Base-by-base conservation (phyloP, 2,113 vertebrate genomes). In the Peromyscus polionotus region DNA sequence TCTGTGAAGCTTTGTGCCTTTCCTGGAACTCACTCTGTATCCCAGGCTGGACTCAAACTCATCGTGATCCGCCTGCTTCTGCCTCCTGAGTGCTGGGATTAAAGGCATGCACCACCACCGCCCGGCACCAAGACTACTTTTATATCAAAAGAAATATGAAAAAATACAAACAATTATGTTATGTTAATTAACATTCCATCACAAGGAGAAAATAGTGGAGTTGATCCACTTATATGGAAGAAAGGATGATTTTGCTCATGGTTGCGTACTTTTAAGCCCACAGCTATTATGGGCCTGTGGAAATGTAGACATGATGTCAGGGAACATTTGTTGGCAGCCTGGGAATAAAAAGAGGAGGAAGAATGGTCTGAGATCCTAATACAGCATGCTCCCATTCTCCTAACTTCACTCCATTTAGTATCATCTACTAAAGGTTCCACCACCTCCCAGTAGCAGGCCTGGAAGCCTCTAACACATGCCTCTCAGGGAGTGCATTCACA, bases 401-500 rank as follows among this genome's bases (percentile, higher is more conserved):
- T 45, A 83, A 36, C 36, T 73, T 59, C 68, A 28, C 0, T 76
- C n/a, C 28, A 63, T 1, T 63, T 45, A 33, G 3, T n/a, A 19
- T 16, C 48, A 39, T 16, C 36, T 88, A 28, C 4, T 73, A 73
- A 59, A 59, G 4, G 14, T 5, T 19, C 24, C 31, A 90, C 72
- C 7, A 76, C 4, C 14, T 75, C 2, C 45, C 11, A 31, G n/a
- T 17, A 88, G 36, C 24, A 63, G 36, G 0, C 45, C 11, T 22
- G 3, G 33, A 54, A 57, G 19, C 26, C 28, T 61, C 14, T 39
- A 39, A 57, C 3, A 57, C 22, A 39, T 3, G 1, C 5, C 19
- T 7, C 11, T 48, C 1, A 7, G 42, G 8, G 1, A 48, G 8
- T 4, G 13, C 13, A 65, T 2, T 54, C 11, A 36, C 11, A 3